Evolutionary conservation across 2,888 invertebrate species (phyloP).

Genomic region (Antheraea yamamai): DNA sequence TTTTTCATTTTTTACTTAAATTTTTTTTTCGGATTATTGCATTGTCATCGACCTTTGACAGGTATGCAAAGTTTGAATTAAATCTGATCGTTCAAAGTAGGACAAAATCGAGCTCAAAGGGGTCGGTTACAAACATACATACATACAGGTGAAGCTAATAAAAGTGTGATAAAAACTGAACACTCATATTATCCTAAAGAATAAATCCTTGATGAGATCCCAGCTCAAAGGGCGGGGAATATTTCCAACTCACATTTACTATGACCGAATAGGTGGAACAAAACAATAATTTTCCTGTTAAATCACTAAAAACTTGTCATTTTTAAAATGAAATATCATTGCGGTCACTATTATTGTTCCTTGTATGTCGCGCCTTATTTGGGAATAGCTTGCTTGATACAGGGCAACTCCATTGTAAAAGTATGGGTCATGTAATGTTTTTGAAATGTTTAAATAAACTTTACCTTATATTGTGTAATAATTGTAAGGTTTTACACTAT

Average conservation of each 20-base stretch:
- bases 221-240: not conserved
- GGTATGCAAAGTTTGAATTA: no score
- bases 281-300: conserved; percentile 11
- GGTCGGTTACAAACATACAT: no score
- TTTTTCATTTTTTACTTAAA: no score
- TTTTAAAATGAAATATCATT: conserved; percentile 1
- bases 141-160: no score
- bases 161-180: no score
- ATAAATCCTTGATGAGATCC: not conserved
- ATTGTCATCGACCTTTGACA: no score
- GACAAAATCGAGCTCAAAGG: no score
- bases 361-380: not conserved
- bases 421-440: no score
- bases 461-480: not conserved
- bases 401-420: not conserved
- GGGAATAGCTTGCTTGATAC: not conserved
- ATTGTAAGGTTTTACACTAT: not conserved
- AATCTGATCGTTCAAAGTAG: no score
- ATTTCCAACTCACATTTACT: not conserved
- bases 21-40: no score
- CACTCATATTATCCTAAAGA: not conserved
- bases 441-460: not conserved
- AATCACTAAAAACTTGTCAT: conserved; percentile 9
- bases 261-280: not conserved
- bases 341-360: not conserved